Evolutionary conservation across 2,888 invertebrate genomes (phyloP).

Genomic region (Temnothorax rugatulus): DNA sequence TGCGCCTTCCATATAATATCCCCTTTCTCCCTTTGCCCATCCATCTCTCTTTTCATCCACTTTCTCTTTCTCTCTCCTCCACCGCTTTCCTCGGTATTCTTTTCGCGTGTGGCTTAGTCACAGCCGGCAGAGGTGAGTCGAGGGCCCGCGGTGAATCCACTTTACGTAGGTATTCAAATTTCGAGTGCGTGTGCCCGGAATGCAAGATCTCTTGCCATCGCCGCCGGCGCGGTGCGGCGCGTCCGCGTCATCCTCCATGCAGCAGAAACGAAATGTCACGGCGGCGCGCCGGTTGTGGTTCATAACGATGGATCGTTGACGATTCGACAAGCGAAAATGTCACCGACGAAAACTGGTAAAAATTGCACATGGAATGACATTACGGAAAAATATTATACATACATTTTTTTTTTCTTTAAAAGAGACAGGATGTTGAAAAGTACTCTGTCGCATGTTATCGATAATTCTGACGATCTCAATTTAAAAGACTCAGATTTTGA

Average conservation of each 20-base stretch:
- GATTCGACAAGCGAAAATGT: not conserved
- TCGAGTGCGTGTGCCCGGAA: conserved; percentile 82
- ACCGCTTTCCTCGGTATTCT: conserved; percentile 80
- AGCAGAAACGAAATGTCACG: conserved; percentile 36
- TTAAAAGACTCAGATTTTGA: not conserved
- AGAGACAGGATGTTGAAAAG: not conserved
- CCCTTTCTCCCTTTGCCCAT: not conserved
- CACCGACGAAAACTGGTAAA: not conserved
- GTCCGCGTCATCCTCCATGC: conserved; percentile 58
- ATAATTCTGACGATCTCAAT: not conserved
- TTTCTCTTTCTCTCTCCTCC: conserved; percentile 21
- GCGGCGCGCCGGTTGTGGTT: not conserved
- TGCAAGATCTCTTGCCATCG: conserved; percentile 75
- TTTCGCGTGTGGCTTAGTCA: conserved; percentile 85
- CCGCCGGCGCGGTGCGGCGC: conserved; percentile 50
- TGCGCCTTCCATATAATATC: not conserved
- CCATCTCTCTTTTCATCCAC: conserved; percentile 13
- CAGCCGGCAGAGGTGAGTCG: conserved; percentile 68
- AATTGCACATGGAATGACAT: too few relatives aligned
- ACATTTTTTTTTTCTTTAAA: not conserved
- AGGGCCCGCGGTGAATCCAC: conserved; percentile 77
- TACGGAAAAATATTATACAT: not conserved
- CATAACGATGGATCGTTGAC: not conserved
- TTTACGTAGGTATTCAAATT: conserved; percentile 84
- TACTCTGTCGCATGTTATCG: not conserved